Base-by-base conservation (phyloP, 1,140 invertebrate species). In the Drosophila sp. region DNA sequence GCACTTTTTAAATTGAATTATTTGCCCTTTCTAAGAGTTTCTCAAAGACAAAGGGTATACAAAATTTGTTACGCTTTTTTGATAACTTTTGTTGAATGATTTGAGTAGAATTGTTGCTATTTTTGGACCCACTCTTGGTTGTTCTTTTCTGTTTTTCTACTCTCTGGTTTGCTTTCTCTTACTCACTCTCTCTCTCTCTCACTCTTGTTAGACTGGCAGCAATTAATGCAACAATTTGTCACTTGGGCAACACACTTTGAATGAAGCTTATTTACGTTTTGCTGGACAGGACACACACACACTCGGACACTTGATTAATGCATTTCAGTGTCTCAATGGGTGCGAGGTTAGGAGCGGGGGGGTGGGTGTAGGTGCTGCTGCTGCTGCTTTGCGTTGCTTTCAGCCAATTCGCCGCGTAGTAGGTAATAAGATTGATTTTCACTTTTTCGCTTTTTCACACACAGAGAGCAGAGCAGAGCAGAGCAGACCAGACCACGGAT, bases 371-470 rank as follows among this genome's bases (percentile, higher is more conserved):
- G 17, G 7, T 41, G 35, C 10, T 25, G 7, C 23, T 25, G 23
- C 8, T 50, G 44, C 44, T 50, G 10, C 44, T 50, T 58, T 44
- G 56, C 60, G 17, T 62, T 62, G 72, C 68, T 83, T 63, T 68
- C 6, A 25, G 66, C 65, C 74, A 81, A 85, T 78, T 80, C 78
- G 71, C 68, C 79, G 83, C 66, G 69, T 87, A 64, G 82, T 87
- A 69, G 82, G 79, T 87, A 81, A 87, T 89, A 87, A 87, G 83
- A 87, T 87, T 87, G 83, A 87, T 87, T 87, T 87, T 87, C 83
- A 86, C 79, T 87, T 86, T 79, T 87, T 79, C 76, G 61, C 78
- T 77, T 73, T 35, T 35, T 35, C 33, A 35, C 62, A 63, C 58
- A 50, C 47, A 60, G 70, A 44, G 25, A 41, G n/a, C 1, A 56